Evolutionary conservation across 1,140 invertebrate species (phyloP), one percentile per base, ranked within the genome.

Genomic region (Diachasma alloeum): DNA sequence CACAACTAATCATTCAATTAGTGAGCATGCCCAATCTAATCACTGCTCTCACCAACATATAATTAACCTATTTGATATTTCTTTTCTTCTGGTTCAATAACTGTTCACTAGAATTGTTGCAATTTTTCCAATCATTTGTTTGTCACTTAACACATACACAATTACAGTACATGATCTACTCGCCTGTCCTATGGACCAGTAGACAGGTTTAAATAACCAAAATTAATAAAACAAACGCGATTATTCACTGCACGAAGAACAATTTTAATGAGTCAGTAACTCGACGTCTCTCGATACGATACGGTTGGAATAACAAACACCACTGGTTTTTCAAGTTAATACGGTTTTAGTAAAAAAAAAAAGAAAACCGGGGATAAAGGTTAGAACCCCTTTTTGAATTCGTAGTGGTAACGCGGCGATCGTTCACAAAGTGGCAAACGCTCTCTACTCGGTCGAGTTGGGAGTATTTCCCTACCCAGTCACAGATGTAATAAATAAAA

Each of bases 401-500:
- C 15, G 48, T 9, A 53, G 48, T 53, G 72, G 75, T 86, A 78
- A 76, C 86, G 84, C 86, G 83, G 84, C 86, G 85, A 87, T 87
- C 87, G 87, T 88, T 88, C 89, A 89, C 88, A 89, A 90, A 90
- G 89, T 89, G 89, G 88, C 88, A 90, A 87, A 87, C 88, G 91
- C 88, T 87, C 88, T 88, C 46, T 71, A 46, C 89, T 90, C 89
- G 88, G 89, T 90, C 89, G 82, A 87, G 87, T 87, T 86, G 84
- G 84, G 87, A 87, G 88, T 89, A 89, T 90, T 90, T 88, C 88
- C 88, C 90, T 90, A 91, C 90, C 87, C 89, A 90, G 91, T 90
- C 91, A 91, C 91, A 91, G 91, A 91, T 91, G 91, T 91, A 92
- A 92, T 92, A 92, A 92, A 92, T 92, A 92, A 92, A 92, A 92